Base-by-base conservation (phyloP, 2,797 vertebrate genomes). In the Xenopus petersii region DNA sequence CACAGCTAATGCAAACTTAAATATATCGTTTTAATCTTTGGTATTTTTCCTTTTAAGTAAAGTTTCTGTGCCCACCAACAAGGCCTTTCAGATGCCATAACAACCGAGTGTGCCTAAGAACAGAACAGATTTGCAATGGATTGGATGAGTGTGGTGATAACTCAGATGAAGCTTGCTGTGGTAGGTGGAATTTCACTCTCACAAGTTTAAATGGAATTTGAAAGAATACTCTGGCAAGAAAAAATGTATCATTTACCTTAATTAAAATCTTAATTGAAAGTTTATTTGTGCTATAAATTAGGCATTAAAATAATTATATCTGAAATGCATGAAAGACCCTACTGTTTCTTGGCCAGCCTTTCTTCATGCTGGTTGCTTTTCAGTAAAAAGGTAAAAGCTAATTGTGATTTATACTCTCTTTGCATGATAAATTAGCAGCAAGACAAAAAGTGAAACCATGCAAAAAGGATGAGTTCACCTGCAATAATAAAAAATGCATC, bases 81-180 rank as follows among this genome's bases (percentile, higher is more conserved):
- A 93, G 98, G 80, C 94, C 95, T 0, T 91, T 93, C 86, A 92
- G 93, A 77, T 99, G 98, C 75, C 92, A 93, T 80, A 98, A 98
- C 72, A 92, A 95, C 82, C 93, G 92, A n/a, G 94, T 97, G 79
- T 99, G 98, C 81, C 90, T 99, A 64, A 91, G 94, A 70, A 74
- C 82, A 0, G 95, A 96, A 81, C 94, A 95, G 82, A 86, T 95
- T 63, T 99, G 98, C 89, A 94, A 99, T 83, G 93, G 93, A 65
- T 88, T 97, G 75, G 93, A 99, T 42, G 94, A 99, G 83, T 99
- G 98, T 11, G 96, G 96, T 0, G 97, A 99, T 88, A 94, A 93
- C 84, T 97, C 98, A 0, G 98, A 99, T 67, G 98, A 99, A 87
- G 94, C 96, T 69, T 91, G 93, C 83, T 99, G 97, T 24, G 93